Base-by-base conservation (phyloP, 2,888 invertebrate species). In the Luperina nickerlii region DNA sequence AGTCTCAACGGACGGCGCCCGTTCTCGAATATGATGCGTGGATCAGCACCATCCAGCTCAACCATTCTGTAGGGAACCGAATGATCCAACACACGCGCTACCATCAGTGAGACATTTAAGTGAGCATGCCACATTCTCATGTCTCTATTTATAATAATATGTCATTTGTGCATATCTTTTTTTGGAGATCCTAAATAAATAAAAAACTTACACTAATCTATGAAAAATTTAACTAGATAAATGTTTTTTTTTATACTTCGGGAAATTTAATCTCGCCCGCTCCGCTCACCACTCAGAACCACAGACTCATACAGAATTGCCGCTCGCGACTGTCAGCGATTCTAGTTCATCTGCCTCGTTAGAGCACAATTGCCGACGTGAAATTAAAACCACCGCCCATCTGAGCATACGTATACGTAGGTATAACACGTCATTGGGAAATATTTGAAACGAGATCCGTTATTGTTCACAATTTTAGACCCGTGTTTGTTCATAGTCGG, bases 291-390 rank as follows among this genome's bases (percentile, higher is more conserved):
- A 90, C 81, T 13, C 3, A 73, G 48, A 82, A 83, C 76, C 81
- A 68, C 80, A 86, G 88, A 90, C 90, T 91, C 91, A 91, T 87
- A 93, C 93, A 90, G 92, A 94, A 94, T 95, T 95, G 94, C 93
- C 93, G 94, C 91, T 89, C 94, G 95, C 96, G 94, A 94, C 92
- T 96, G 96, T 96, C 96, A 96, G 96, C 96, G 91, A 93, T 96
- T 96, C 94, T 93, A 94, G 94, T 94, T 94, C 95, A 95, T 95
- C 94, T 95, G 92, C 88, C 95, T 96, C 96, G 95, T 96, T 96
- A 96, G 95, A 91, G 93, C 92, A 94, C 95, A 94, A 94, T 94
- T 93, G 94, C 93, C 93, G 94, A 94, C 92, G 92, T 93, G 92
- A 93, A 95, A 96, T 96, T 95, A 96, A 96, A 95, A 95, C 93